phyloP scores from a whole-genome alignment of 2,888 invertebrate species.

The Oeneis ivallda region DNA sequence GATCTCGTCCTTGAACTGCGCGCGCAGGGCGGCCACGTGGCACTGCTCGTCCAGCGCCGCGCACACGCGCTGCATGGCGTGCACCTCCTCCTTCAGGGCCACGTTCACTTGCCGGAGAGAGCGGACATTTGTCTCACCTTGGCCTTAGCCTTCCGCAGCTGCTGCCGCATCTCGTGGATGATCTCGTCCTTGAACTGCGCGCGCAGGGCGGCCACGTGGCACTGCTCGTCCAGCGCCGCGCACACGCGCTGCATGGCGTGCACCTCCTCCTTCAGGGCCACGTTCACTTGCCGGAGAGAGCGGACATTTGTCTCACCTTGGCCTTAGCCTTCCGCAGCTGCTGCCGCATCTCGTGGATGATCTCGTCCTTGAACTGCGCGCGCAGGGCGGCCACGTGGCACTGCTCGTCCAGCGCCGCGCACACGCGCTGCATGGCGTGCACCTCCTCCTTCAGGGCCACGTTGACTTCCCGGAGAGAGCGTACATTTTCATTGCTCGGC shows the following conservation, averaged over 20 bases:
- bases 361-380: constrained; percentile 83
- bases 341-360: constrained; percentile 84
- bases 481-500: constrained; percentile 70
- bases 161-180: constrained; percentile 83
- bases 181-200: constrained; percentile 84
- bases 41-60: constrained; percentile 80
- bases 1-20: constrained; percentile 84
- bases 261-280: constrained; percentile 80
- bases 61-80: constrained; percentile 76
- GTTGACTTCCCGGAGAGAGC: constrained; percentile 81
- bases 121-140: constrained; percentile 75
- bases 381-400: constrained; percentile 77
- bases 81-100: constrained; percentile 78
- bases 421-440: constrained; percentile 74
- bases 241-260: constrained; percentile 76
- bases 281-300: constrained; percentile 82
- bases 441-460: constrained; percentile 81
- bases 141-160: constrained; percentile 79
- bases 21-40: constrained; percentile 76
- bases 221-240: constrained; percentile 79
- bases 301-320: constrained; percentile 58
- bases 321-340: constrained; percentile 79
- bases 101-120: constrained; percentile 82
- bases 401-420: constrained; percentile 80
- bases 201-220: constrained; percentile 76